Percentiles rank a stretch among this genome's conserved stretches.
These are phyloP conservation scores for Nematolebias whitei DNA, from an alignment of 2,113 vertebrate species.

Conservation along the genomic window DNA sequence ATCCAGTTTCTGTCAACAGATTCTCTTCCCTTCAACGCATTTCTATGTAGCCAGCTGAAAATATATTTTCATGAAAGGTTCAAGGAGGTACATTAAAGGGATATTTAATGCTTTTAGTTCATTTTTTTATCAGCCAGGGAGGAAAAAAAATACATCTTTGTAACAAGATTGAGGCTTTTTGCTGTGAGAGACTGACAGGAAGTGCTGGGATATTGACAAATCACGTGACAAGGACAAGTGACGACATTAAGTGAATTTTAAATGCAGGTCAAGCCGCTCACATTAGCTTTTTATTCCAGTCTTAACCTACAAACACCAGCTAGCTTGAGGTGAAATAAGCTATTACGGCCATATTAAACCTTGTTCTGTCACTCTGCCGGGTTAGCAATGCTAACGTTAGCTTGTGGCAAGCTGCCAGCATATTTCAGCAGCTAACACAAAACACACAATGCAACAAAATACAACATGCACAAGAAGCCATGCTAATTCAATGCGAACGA, in stretches of 20 bases:
- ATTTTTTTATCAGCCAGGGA: not conserved
- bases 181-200: not conserved
- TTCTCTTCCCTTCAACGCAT: no score
- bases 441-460: not conserved
- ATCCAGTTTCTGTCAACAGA: no score
- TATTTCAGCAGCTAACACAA: not conserved
- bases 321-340: not conserved
- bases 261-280: not conserved
- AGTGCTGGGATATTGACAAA: not conserved
- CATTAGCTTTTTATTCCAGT: not conserved
- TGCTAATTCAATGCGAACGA: not conserved
- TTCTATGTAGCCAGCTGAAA: no score
- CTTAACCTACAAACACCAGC: not conserved
- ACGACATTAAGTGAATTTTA: not conserved
- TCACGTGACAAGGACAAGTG: no score
- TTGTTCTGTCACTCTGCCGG: not conserved
- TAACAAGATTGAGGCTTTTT: no score
- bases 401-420: slow-evolving; percentile 33
- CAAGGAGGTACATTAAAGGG: not conserved
- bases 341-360: slow-evolving; percentile 15
- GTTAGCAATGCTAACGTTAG: slow-evolving; percentile 59
- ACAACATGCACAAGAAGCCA: not conserved
- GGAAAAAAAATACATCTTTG: no score
- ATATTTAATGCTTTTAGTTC: not conserved
- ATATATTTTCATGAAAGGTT: no score